A percentile compares a stretch with the other conserved stretches of the same genome.
phyloP scores from a whole-genome alignment of 2,888 invertebrate species.

The Spialia ferax region DNA sequence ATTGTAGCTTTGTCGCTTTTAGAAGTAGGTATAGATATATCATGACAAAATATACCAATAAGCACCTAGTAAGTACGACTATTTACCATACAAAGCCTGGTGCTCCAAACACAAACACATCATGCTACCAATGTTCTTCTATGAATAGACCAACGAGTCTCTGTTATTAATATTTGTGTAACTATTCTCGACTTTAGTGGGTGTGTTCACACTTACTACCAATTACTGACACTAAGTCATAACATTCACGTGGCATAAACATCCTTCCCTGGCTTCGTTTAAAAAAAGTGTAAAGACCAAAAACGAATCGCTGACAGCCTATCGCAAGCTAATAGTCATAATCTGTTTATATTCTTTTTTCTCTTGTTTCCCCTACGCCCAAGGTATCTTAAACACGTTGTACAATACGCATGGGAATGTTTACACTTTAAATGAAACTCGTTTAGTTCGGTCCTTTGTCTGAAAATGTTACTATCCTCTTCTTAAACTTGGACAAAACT shows the following conservation, averaged over 20 bases:
- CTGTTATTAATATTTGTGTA: conserved; percentile 81
- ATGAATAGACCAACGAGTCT: conserved; percentile 71
- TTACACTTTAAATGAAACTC: conserved; percentile 74
- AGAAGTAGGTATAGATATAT: too few relatives aligned
- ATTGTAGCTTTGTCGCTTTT: too few relatives aligned
- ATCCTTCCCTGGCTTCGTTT: conserved; percentile 67
- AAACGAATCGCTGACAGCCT: conserved; percentile 78
- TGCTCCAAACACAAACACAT: conserved; percentile 64
- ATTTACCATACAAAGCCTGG: not conserved
- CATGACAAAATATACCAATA: too few relatives aligned
- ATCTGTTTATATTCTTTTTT: conserved; percentile 69
- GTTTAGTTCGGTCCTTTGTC: conserved; percentile 46
- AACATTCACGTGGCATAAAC: conserved; percentile 81
- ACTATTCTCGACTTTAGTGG: conserved; percentile 78
- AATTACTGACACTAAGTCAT: conserved; percentile 84
- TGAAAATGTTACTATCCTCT: conserved; percentile 53
- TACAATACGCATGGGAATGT: conserved; percentile 78
- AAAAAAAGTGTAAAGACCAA: conserved; percentile 72
- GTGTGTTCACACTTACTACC: conserved; percentile 82
- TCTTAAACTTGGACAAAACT: conserved; percentile 7
- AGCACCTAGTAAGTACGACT: not conserved
- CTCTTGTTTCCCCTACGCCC: conserved; percentile 62
- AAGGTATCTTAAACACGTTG: conserved; percentile 63
- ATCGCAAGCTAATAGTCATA: conserved; percentile 80
- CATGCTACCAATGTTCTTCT: conserved; percentile 56